These are phyloP conservation scores for Periophthalmus modestus DNA, from an alignment of 2,113 vertebrate species.

Conservation along the genomic window DNA sequence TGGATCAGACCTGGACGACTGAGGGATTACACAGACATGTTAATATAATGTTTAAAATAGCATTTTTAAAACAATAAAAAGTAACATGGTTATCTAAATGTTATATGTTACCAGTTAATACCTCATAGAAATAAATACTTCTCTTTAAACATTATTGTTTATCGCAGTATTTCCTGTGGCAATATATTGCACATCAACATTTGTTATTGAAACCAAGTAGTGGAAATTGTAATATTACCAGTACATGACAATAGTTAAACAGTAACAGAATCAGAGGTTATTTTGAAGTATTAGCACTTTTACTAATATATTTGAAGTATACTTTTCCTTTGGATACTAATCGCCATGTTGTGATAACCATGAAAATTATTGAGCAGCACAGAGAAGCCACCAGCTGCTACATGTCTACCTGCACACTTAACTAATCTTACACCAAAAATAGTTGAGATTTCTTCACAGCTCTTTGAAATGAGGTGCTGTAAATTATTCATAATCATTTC, in stretches of 20 bases:
- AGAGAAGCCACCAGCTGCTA: slow-evolving; percentile 46
- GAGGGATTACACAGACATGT: too few species aligned
- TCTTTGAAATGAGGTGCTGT: slow-evolving; percentile 65
- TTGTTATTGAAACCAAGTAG: background rate
- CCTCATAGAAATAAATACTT: too few species aligned
- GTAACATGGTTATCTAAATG: too few species aligned
- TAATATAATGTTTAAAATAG: too few species aligned
- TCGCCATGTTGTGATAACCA: slow-evolving; percentile 49
- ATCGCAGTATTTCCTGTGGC: too few species aligned
- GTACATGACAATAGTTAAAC: background rate
- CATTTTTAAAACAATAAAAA: too few species aligned
- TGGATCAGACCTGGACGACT: too few species aligned
- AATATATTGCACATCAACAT: too few species aligned
- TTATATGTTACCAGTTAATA: too few species aligned
- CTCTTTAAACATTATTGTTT: too few species aligned
- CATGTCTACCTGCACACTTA: slow-evolving; percentile 54
- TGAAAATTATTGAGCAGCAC: slow-evolving; percentile 37
- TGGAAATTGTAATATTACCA: background rate
- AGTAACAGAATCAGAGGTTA: background rate
- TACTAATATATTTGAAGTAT: background rate
- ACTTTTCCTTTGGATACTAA: slow-evolving; percentile 35
- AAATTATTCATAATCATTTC: slow-evolving; percentile 72
- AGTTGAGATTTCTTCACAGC: slow-evolving; percentile 50
- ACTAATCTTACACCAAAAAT: slow-evolving; percentile 50
- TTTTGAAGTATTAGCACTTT: background rate